Conservation (phyloP, 1,140 invertebrate species). For the Paraescarpia echinospica region DNA sequence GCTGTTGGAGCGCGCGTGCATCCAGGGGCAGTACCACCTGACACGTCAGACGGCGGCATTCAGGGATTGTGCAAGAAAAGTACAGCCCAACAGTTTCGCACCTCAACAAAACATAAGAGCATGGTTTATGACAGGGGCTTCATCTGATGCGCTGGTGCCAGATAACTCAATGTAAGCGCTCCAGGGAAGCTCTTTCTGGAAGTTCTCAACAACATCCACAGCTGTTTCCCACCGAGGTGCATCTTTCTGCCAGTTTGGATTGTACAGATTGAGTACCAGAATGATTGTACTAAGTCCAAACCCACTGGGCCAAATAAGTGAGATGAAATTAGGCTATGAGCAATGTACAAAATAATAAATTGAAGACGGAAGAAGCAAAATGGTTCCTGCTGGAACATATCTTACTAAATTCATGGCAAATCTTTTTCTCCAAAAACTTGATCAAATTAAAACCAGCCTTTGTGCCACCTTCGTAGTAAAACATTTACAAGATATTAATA, state of each 20-base stretch:
- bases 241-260: background rate
- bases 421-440: too few species aligned
- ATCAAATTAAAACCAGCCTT: too few species aligned
- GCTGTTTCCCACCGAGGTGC: background rate
- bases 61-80: background rate
- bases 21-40: background rate
- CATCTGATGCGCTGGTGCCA: background rate
- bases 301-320: background rate
- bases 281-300: background rate
- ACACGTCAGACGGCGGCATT: background rate
- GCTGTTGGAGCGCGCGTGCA: background rate
- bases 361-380: background rate
- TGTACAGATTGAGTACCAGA: background rate
- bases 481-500: background rate
- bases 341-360: background rate
- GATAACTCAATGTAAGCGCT: background rate
- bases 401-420: too few species aligned
- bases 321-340: background rate
- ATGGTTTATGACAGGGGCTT: background rate
- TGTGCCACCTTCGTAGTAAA: background rate
- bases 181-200: background rate
- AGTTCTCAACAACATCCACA: background rate
- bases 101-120: background rate
- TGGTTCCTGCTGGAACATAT: too few species aligned
- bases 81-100: background rate